These are phyloP conservation scores for Siniperca chuatsi DNA, from an alignment of 2,113 vertebrate species.

Conservation along the genomic window DNA sequence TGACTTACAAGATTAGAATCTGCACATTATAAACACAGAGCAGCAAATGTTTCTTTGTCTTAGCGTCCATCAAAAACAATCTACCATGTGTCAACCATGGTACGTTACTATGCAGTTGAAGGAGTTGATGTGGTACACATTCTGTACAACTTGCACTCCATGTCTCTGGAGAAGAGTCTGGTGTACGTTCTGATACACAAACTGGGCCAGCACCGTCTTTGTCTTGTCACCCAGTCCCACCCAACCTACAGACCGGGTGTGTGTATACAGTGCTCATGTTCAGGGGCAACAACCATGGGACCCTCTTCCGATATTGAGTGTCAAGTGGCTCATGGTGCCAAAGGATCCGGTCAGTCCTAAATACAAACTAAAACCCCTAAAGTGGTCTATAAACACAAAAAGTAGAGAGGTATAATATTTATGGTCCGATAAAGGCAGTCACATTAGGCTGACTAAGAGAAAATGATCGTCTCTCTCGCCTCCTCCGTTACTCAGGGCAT, in stretches of 20 bases:
- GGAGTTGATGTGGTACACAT: constrained; percentile 25
- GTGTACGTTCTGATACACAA: constrained; percentile 1
- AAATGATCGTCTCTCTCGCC: constrained; percentile 35
- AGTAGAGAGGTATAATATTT: constrained; percentile 50
- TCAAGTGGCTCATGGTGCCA: constrained; percentile 21
- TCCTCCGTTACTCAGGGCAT: constrained; percentile 13
- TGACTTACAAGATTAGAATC: constrained; percentile 37
- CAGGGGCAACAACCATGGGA: constrained; percentile 20
- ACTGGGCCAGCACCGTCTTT: constrained; percentile 30
- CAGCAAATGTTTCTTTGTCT: constrained; percentile 58
- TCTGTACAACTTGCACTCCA: constrained; percentile 50
- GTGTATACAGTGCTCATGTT: constrained; percentile 54
- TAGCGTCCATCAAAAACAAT: constrained; percentile 17
- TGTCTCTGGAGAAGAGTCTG: constrained; percentile 26
- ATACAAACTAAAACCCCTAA: constrained; percentile 29
- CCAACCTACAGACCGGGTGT: not conserved
- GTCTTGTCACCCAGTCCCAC: constrained; percentile 20
- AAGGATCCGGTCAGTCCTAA: constrained; percentile 40
- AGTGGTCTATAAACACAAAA: constrained; percentile 39
- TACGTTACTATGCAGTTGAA: constrained; percentile 3
- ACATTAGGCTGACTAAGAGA: constrained; percentile 27
- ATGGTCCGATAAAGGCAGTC: constrained; percentile 58
- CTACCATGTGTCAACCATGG: constrained; percentile 35
- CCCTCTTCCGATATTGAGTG: constrained; percentile 17
- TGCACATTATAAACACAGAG: constrained; percentile 54